Conservation (phyloP, 2,888 invertebrate species). For the Schizaphis graminum region DNA sequence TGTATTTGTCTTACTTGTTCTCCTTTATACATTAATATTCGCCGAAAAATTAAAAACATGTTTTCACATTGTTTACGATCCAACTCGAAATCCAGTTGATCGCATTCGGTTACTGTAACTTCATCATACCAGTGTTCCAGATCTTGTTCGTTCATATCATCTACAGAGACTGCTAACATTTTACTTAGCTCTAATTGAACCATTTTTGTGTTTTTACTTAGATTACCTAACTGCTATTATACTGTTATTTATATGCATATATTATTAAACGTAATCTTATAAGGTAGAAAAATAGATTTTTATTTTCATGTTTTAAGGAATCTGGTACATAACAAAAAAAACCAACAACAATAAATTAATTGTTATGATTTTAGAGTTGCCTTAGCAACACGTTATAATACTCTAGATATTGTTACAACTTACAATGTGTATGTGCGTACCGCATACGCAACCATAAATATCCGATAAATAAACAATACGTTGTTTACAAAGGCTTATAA, state of each 20-base stretch:
- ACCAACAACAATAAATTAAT: constrained; percentile 3
- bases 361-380: constrained; percentile 46
- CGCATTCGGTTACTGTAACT: constrained; percentile 75
- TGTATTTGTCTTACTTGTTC: constrained; percentile 75
- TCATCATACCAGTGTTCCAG: constrained; percentile 78
- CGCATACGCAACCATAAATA: not conserved
- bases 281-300: not conserved
- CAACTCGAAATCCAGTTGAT: constrained; percentile 74
- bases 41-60: constrained; percentile 77
- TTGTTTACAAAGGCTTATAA: not conserved
- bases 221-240: not conserved
- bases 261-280: not conserved
- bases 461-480: not conserved
- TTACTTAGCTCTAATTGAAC: constrained; percentile 76
- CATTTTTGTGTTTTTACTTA: constrained; percentile 65
- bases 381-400: constrained; percentile 35
- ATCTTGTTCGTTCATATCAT: constrained; percentile 75
- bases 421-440: not conserved
- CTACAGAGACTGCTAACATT: constrained; percentile 74
- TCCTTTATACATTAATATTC: constrained; percentile 78
- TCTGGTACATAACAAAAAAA: not conserved
- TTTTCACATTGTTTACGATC: constrained; percentile 68
- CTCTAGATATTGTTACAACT: not conserved
- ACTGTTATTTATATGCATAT: not conserved
- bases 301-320: not conserved